Conservation (phyloP, 2,888 invertebrate genomes). For the Camponotus fellah region DNA sequence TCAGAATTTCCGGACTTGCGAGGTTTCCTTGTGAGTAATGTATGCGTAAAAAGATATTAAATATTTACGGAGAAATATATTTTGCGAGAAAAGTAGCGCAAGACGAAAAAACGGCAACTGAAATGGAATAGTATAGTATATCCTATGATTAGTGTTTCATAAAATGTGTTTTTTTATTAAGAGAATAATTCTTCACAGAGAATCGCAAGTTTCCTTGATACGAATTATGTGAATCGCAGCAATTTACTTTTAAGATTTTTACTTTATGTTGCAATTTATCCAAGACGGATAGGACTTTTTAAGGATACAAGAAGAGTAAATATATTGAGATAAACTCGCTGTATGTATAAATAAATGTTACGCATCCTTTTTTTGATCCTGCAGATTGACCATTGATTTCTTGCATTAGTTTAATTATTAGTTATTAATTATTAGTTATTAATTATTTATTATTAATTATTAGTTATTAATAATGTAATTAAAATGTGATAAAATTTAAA, state of each 20-base stretch:
- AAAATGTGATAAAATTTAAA: background rate
- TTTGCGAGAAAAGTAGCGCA: background rate
- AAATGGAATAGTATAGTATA: background rate
- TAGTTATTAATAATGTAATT: background rate
- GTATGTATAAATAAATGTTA: background rate
- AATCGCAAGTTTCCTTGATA: constrained; percentile 12
- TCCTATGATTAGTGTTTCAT: constrained; percentile 6
- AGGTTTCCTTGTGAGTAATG: background rate
- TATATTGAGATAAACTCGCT: background rate
- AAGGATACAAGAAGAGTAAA: background rate
- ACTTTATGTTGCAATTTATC: background rate
- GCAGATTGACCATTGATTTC: background rate
- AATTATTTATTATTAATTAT: background rate
- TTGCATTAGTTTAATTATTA: background rate
- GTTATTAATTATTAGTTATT: background rate
- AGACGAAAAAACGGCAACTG: background rate
- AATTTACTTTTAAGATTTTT: constrained; percentile 3
- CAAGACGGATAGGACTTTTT: background rate
- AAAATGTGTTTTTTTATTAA: constrained; percentile 9
- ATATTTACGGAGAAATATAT: constrained; percentile 3
- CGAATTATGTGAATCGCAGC: background rate
- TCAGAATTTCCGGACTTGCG: no score
- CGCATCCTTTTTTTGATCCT: background rate
- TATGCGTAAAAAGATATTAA: constrained; percentile 8
- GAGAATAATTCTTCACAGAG: background rate